A percentile compares a stretch with the other conserved stretches of the same genome.
Conservation (phyloP, 2,888 invertebrate species). For the Campoletis raptor region DNA sequence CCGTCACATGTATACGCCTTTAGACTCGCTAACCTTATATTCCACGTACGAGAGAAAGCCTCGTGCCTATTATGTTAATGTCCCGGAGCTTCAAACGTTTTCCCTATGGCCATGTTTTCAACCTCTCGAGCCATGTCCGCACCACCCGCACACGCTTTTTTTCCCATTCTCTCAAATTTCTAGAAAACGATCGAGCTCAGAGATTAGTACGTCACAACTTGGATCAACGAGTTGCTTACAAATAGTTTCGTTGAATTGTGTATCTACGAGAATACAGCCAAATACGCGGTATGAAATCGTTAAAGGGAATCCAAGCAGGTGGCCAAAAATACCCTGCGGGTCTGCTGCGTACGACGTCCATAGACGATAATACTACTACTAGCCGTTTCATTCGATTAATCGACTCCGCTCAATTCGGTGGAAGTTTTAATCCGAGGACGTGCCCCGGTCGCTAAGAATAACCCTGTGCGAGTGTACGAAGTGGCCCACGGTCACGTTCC, state of each 20-base stretch:
- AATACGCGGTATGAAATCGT: slow-evolving; percentile 12
- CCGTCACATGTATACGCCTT: not conserved
- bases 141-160: slow-evolving; percentile 72
- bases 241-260: slow-evolving; percentile 76
- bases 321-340: slow-evolving; percentile 57
- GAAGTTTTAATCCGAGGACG: slow-evolving; percentile 41
- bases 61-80: slow-evolving; percentile 54
- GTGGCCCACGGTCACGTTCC: slow-evolving; percentile 65
- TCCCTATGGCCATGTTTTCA: slow-evolving; percentile 13
- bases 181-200: slow-evolving; percentile 72
- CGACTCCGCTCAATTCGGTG: slow-evolving; percentile 27
- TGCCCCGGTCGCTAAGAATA: slow-evolving; percentile 13
- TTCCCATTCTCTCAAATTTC: slow-evolving; percentile 60
- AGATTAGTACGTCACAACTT: not conserved
- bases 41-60: slow-evolving; percentile 47
- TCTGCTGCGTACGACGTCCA: slow-evolving; percentile 6
- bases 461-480: not conserved
- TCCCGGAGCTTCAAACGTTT: slow-evolving; percentile 23
- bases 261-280: slow-evolving; percentile 19
- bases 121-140: slow-evolving; percentile 41
- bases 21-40: slow-evolving; percentile 31
- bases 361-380: slow-evolving; percentile 17
- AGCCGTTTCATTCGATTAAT: not conserved
- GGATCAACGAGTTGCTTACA: slow-evolving; percentile 75
- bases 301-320: slow-evolving; percentile 59